Base-by-base conservation (phyloP, 2,113 vertebrate genomes). In the Deroptyus accipitrinus region DNA sequence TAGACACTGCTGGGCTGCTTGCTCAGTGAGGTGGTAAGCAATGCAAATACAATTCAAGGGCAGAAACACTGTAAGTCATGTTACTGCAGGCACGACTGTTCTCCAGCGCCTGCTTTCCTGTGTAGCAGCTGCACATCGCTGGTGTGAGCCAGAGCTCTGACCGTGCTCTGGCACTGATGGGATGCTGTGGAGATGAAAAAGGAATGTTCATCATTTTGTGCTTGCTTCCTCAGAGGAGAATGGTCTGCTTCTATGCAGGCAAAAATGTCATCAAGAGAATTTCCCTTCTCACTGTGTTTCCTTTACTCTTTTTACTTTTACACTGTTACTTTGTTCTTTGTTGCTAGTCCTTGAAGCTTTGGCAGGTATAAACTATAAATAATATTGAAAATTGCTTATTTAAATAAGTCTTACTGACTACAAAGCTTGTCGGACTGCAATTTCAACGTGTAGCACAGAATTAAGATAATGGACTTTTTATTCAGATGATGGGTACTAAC, bases 391-490 rank as follows among this genome's bases (percentile, higher is more conserved):
- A 70, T 52, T 69, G 61, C 44, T 85, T 66, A 24, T 51, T 83
- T 57, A 88, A 88, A 73, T 70, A 39, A 78, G 42, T 30, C 84
- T 54, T 83, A 41, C 33, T 49, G 83, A 68, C n/a, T 78, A 82
- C 54, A 77, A 79, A 88, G 54, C 16, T 9, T 91, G 81, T 57
- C 80, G 44, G 61, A 83, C 76, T 88, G 10, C 62, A 75, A 13
- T 72, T 84, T 44, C 70, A 66, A 13, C 48, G 57, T 74, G 37
- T 35, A 74, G 77, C 80, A 89, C 23, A 85, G 75, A 92, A 90
- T 79, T 68, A 87, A 85, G 79, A 75, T 55, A 86, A 88, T 67
- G 79, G 77, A 37, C 64, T 94, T 95, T 95, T 88, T 85, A 96
- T 96, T 96, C 85, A 69, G 80, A 64, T 62, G 73, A 74, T 72